Evolutionary conservation across 2,797 vertebrate species (phyloP), one percentile per base, ranked within the genome.

Genomic region (Phrynocephalus vlangalii): DNA sequence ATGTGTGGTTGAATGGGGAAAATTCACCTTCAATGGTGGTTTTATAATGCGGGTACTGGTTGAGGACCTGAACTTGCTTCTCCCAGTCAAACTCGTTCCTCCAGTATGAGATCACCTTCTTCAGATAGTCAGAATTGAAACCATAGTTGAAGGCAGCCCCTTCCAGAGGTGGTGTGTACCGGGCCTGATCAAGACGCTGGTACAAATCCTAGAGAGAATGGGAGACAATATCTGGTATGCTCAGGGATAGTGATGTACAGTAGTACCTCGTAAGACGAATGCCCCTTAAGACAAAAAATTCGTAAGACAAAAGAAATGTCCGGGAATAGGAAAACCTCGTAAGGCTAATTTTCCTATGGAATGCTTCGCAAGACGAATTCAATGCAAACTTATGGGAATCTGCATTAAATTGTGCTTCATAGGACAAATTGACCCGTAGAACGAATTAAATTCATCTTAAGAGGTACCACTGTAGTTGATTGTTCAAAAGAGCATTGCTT

Each of bases 11-110:
- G 60, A 75, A 75, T 66, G 44, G n/a, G 15, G 16, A 78, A 79
- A 24, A 22, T 90, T 91, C 93, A 98, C 98, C 98, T 97, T 99
- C 98, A 81, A 98, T 98, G 88, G 96, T 98, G 72, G 98, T 98
- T 96, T 96, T 98, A 95, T 97, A 99, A 93, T 98, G 98, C 13
- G 97, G 97, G 87, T 97, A 98, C 90, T 97, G 97, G 95, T 99
- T 99, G 18, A 99, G 95, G 84, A 95, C 60, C 28, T 96, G 95
- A 92, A 98, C 97, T 93, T 98, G 98, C 89, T 97, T 97, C 78
- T 82, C 95, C 98, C 98, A 98, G 94, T 98, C 96, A 83, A 97
- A 99, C 86, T 96, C 80, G 8, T 98, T 94, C 93, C 97, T 98
- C 98, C 98, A 98, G 76, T 98, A 98, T 79, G 96, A 96, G 90